Evolutionary conservation across 2,113 vertebrate species (phyloP).

Genomic region (Rhinichthys klamathensis): DNA sequence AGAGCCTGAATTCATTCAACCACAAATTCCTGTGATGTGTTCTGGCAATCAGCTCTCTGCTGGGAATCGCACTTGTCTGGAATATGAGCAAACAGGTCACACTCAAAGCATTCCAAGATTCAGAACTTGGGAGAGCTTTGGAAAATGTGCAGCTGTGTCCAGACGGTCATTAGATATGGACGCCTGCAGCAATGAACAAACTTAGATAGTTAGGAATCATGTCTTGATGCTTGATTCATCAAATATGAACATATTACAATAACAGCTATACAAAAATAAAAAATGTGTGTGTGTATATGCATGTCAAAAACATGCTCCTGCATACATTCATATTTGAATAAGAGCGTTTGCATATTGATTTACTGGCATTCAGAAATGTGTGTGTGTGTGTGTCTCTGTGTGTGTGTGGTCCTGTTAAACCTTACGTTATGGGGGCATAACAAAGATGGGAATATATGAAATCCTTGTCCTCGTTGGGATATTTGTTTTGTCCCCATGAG

Average conservation of each 20-base stretch:
- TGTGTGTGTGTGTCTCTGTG: slow-evolving; percentile 38
- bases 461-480: too few relatives aligned
- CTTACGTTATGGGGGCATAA: too few relatives aligned
- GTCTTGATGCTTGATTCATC: neutral
- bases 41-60: slow-evolving; percentile 28
- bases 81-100: slow-evolving; percentile 30
- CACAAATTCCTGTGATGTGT: slow-evolving; percentile 21
- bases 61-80: slow-evolving; percentile 39
- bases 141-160: slow-evolving; percentile 39
- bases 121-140: slow-evolving; percentile 29
- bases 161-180: slow-evolving; percentile 27
- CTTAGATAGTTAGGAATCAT: neutral
- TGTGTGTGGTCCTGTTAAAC: slow-evolving; percentile 37
- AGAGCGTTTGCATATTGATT: slow-evolving; percentile 37
- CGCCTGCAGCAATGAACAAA: slow-evolving; percentile 11
- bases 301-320: neutral
- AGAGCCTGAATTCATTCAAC: slow-evolving; percentile 12
- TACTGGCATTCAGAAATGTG: slow-evolving; percentile 43
- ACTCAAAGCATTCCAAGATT: slow-evolving; percentile 41
- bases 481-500: too few relatives aligned
- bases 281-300: neutral
- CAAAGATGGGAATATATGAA: too few relatives aligned
- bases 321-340: slow-evolving; percentile 31
- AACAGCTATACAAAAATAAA: too few relatives aligned
- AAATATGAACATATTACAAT: neutral